Base-by-base conservation (phyloP, 1,140 invertebrate genomes). In the Oscheius sp. region DNA sequence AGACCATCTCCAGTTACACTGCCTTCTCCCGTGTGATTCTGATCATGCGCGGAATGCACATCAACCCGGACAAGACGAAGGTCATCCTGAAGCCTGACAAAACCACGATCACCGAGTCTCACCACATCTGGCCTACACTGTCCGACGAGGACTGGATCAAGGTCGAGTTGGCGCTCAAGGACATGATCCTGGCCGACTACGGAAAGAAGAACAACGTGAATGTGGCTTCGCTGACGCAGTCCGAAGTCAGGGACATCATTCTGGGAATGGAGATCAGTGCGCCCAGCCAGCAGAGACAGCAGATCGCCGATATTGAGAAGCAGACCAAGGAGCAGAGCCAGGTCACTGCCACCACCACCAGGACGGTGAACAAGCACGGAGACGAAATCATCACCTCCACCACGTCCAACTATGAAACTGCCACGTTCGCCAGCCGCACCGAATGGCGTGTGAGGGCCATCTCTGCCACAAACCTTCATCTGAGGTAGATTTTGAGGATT, bases 141-240 rank as follows among this genome's bases (percentile, higher is more conserved):
- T 90, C 91, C 2, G 95, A 99, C 81, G 95, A 99, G 79, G 95
- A 99, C 86, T 99, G 97, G 97, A 97, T 99, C 78, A 97, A 97
- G 85, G 94, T 74, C 2, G 97, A 99, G 87, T 93, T 97, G 18
- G 93, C 96, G 80, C 87, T 99, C 1, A 99, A 99, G 85, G 96
- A 99, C 87, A 89, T 99, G 3, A 99, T 99, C 84, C 85, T 99
- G 20, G 95, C 95, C 38, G 97, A 99, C 87, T 99, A 99, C 83
- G 96, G 96, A 80, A 99, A 99, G 87, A 99, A 99, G 87, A 99
- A 99, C 87, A 99, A 99, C 82, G 97, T 99, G 0, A 99, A 99
- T 85, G 95, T 99, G 0, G 95, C 94, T 0, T 99, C 95, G 0
- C 87, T 99, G 13, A 99, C 96, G 0, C 96, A 99, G 84, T 97